These are phyloP conservation scores for Leptopilina clavipes DNA, from an alignment of 1,140 invertebrate species.

Conservation along the genomic window DNA sequence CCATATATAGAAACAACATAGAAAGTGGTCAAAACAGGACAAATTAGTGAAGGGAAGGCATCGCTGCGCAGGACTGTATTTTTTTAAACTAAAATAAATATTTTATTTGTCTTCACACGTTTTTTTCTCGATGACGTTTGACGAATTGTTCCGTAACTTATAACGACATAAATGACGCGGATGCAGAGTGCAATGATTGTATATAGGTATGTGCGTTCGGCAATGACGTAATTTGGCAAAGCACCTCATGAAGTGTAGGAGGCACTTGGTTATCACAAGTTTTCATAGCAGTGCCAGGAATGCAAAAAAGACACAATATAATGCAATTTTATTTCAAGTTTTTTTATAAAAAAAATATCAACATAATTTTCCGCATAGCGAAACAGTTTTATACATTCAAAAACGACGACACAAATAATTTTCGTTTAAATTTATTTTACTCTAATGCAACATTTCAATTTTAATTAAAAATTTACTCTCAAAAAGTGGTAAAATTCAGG, in stretches of 20 bases:
- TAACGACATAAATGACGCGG: slow-evolving; percentile 21
- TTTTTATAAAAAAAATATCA: background rate
- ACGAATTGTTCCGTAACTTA: slow-evolving; percentile 3
- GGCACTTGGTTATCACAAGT: background rate
- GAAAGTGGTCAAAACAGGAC: no score
- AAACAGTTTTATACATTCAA: no score
- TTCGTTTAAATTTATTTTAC: no score
- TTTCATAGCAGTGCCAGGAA: background rate
- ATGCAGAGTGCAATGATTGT: background rate
- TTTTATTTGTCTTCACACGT: no score
- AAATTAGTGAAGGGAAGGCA: no score
- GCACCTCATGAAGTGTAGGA: background rate
- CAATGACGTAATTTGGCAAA: slow-evolving; percentile 28
- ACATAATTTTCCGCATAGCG: background rate
- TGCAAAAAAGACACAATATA: background rate
- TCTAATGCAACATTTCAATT: no score
- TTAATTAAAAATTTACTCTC: no score
- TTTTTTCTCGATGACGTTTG: background rate
- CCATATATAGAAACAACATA: no score
- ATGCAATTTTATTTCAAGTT: background rate
- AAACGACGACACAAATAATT: no score
- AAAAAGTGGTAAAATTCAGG: no score
- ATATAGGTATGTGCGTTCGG: background rate
- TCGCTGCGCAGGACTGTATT: no score
- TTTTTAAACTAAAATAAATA: no score